Base-by-base conservation (phyloP, 2,888 invertebrate species). In the Cephus pygmeus region DNA sequence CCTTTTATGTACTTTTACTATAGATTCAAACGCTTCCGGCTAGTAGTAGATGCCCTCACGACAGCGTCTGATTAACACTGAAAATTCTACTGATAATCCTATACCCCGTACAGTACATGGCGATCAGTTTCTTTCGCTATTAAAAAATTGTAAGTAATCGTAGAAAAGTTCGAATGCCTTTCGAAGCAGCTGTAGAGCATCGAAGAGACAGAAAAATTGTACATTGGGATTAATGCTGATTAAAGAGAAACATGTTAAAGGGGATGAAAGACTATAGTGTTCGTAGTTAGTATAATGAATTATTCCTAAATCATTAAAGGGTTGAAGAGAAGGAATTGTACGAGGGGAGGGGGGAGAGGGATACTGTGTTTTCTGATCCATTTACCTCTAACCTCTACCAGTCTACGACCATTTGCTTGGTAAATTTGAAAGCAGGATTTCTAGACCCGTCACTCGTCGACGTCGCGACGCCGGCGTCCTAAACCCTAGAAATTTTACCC, bases 351-450 rank as follows among this genome's bases (percentile, higher is more conserved):
- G 77, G 69, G 78, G 78, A 77, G 79, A 33, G 80, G 79, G 81
- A 82, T 81, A 82, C 83, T 83, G 82, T 81, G 84, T 86, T 85
- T 87, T 87, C 86, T 84, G 85, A 85, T 81, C 84, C 86, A 87
- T 87, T 87, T 85, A 83, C 82, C 80, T 68, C 69, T 68, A 40
- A 76, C 35, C 69, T 68, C 76, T 76, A 34, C 76, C 31, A 69
- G 34, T 40, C 34, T n/a, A 76, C 33, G 69, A 56, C 75, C 75
- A 69, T 35, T 75, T 31, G 73, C 77, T 68, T 40, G 69, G 9
- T n/a, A 76, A 9, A 56, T 56, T 23, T 56, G 56, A 56, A 56
- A 56, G 23, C 56, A 6, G 23, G 9, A 56, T 56, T 56, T 56
- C 56, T 23, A 71, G 31, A 31, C 31, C 31, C 71, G 31, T 34